phyloP scores from a whole-genome alignment of 2,113 vertebrate species.

The Ceyx margarethae region DNA sequence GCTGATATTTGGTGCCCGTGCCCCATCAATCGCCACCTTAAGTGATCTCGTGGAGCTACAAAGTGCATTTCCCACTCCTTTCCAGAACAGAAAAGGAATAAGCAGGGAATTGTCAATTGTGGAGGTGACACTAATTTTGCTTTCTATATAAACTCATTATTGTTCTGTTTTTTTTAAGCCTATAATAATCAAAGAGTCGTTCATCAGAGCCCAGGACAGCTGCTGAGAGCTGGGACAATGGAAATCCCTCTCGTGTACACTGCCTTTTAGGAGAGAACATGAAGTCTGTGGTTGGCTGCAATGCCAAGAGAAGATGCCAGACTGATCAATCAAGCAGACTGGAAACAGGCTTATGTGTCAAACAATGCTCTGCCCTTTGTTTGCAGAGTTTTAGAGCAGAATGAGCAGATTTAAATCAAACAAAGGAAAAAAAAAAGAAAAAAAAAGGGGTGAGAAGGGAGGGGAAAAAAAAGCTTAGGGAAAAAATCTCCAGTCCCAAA shows the following conservation, averaged over 20 bases:
- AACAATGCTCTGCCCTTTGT: conserved; percentile 20
- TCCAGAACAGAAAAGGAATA: neutral
- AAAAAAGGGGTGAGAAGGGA: neutral
- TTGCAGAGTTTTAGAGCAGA: conserved; percentile 24
- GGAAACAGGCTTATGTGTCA: conserved; percentile 25
- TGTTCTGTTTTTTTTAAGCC: neutral
- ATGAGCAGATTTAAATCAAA: conserved; percentile 44
- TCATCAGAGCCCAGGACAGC: neutral
- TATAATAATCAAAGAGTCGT: neutral
- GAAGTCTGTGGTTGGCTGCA: neutral
- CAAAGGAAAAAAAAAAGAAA: neutral
- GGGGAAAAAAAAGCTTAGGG: neutral
- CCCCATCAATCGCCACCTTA: neutral
- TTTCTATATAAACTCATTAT: neutral
- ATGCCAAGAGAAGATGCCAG: conserved; percentile 36
- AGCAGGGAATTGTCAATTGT: neutral
- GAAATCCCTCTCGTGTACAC: neutral
- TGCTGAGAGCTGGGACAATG: neutral
- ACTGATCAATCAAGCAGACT: conserved; percentile 56
- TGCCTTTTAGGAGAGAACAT: neutral
- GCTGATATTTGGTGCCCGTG: fast-evolving
- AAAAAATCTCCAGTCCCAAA: conserved; percentile 11
- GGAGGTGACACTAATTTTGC: neutral
- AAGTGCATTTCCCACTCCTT: neutral
- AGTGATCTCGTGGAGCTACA: neutral